phyloP scores from a whole-genome alignment of 2,797 vertebrate species.

The Oophaga sylvatica region DNA sequence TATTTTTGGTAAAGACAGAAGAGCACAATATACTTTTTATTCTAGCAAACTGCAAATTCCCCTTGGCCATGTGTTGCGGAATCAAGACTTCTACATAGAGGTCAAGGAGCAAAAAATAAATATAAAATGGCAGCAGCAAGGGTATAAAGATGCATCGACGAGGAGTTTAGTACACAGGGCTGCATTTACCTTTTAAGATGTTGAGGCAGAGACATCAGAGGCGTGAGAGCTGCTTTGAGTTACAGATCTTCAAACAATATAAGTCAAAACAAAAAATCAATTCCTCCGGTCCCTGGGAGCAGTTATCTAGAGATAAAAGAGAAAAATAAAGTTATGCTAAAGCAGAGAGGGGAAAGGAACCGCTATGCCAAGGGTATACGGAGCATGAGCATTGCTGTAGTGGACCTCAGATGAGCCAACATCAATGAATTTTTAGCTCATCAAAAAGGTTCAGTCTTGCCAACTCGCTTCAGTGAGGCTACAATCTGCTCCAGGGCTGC shows the following conservation, averaged over 20 bases:
- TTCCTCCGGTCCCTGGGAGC: slow-evolving; percentile 82
- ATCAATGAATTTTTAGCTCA: slow-evolving; percentile 80
- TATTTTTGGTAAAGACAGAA: neutral
- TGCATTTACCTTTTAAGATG: slow-evolving; percentile 90
- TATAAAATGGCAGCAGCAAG: slow-evolving; percentile 69
- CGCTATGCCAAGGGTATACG: slow-evolving; percentile 73
- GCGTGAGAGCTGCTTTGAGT: slow-evolving; percentile 90
- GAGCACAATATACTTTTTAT: neutral
- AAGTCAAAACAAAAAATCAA: slow-evolving; percentile 96
- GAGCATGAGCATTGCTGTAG: slow-evolving; percentile 77
- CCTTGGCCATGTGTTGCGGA: neutral
- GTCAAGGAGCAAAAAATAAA: slow-evolving; percentile 66
- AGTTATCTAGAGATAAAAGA: slow-evolving; percentile 90
- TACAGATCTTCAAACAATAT: slow-evolving; percentile 95
- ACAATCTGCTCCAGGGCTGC: slow-evolving; percentile 70
- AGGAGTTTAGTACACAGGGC: slow-evolving; percentile 75
- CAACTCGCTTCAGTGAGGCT: slow-evolving; percentile 73
- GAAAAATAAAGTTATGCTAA: slow-evolving; percentile 83
- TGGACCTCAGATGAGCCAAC: slow-evolving; percentile 73
- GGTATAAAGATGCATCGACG: slow-evolving; percentile 71
- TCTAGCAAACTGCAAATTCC: neutral
- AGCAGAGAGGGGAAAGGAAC: slow-evolving; percentile 75
- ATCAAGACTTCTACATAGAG: slow-evolving; percentile 2
- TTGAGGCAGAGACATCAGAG: slow-evolving; percentile 91
- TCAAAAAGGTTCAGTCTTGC: slow-evolving; percentile 77